Evolutionary conservation across 2,797 vertebrate species (phyloP), one percentile per base, ranked within the genome.

Genomic region (Siniperca obscura): DNA sequence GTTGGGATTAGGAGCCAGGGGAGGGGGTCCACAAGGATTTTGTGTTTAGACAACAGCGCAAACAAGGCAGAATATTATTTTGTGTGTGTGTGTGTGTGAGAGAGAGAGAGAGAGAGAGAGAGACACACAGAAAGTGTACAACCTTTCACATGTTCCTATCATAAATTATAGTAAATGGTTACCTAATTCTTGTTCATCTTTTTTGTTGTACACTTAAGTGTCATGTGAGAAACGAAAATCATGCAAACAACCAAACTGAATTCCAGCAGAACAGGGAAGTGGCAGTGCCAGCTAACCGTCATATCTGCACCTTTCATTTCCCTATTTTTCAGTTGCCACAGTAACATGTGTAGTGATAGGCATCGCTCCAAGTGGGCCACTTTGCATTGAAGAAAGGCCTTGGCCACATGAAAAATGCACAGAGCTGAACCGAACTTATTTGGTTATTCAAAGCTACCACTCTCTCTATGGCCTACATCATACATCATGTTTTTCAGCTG

Each of bases 391-490:
- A 90, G 83, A 85, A 86, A 82, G 81, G 81, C n/a, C 68, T 21
- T 4, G 12, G 59, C 48, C 72, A 68, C 57, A 65, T 76, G 83
- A 66, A 72, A 86, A 87, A 93, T 85, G 89, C 70, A 76, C 59
- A 56, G 70, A 77, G 71, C 77, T 88, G 87, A 90, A 88, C 85
- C 64, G 77, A 79, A 81, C 86, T 90, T 66, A 94, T 96, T 96
- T 95, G 94, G 70, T 90, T 96, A 95, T 95, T 96, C 94, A 94
- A 96, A 96, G 82, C 55, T 75, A 19, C 48, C 83, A 46, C 80
- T 77, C 80, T 85, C 69, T 86, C 87, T 85, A 44, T 46, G 75
- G 36, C 73, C 64, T 48, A 25, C 69, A 59, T 62, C 68, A 25
- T 50, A 1, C 42, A 17, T 44, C 62, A 22, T 71, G 38, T 87